Base-by-base conservation (phyloP, 2,888 invertebrate genomes). In the Plemyria rubiginata region DNA sequence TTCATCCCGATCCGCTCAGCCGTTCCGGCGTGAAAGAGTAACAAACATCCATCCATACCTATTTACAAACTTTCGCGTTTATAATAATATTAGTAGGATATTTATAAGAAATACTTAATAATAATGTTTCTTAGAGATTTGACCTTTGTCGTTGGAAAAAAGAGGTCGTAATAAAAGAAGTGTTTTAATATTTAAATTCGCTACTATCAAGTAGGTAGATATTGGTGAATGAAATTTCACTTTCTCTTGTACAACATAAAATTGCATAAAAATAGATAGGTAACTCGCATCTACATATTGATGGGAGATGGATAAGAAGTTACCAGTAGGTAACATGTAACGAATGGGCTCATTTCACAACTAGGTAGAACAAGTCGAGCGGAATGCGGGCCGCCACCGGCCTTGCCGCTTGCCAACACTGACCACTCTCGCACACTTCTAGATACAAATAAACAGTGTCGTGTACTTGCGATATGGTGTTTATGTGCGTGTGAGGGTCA, bases 371-470 rank as follows among this genome's bases (percentile, higher is more conserved):
- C 82, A 81, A 82, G 82, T 85, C 79, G 82, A 82, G 82, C 80
- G 91, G 92, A 91, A 90, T 90, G 90, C 88, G 85, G 88, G 78
- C 82, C 82, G 84, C 76, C 70, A 58, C 81, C 87, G 90, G 88
- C 90, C 90, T 90, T 90, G 91, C 85, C 82, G 86, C 87, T 87
- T 85, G 87, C 88, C 88, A 86, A 84, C 82, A 78, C 82, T 88
- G 90, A 87, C 90, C 88, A 90, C 88, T 88, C 87, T 84, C 81
- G 80, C 80, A 80, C 82, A 82, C 79, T 81, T 75, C 80, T 75
- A 85, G 77, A 83, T 82, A 80, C 75, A 80, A 83, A 81, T 81
- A 82, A 80, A 80, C 77, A 79, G 76, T 61, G 65, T 79, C 76
- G 78, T 76, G 75, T 52, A 74, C 73, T 70, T 68, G 76, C 74